Base-by-base conservation (phyloP, 2,113 vertebrate genomes). In the Trematomus loennbergii region DNA sequence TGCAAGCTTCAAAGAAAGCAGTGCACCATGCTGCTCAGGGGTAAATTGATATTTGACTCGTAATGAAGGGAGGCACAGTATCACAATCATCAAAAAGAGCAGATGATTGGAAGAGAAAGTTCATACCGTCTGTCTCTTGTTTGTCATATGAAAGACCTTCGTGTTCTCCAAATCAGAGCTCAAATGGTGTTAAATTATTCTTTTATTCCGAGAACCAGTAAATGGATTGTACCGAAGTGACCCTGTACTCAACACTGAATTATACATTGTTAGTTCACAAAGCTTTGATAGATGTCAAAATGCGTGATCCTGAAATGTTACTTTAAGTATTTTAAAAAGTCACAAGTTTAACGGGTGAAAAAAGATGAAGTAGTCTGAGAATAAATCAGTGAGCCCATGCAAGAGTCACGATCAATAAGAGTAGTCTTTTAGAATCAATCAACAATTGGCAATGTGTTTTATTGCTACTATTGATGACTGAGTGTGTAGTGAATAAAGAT, bases 261-360 rank as follows among this genome's bases (percentile, higher is more conserved):
- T 60, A 25, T 36, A 9, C n/a, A 18, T 36, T 50, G 36, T 79
- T 15, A 50, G 57, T 36, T 67, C 57, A 72, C 66, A 78, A 59
- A 79, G 22, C 54, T 49, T 12, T 3, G 60, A 83, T 20, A 46
- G 49, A 78, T 12, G 0, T 59, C 1, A 2, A 33, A 50, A 64
- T 58, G 52, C 77, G 79, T 81, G 77, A 81, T 59, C 55, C 48
- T n/a, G 18, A 12, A 76, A 67, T 58, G 33, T 22, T 57, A 75
- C 29, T 29, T 29, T 3, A 29, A 29, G 29, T 29, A 29, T 29
- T 29, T 53, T 2, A 5, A 5, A 46, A 63, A 64, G 20, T 12
- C 40, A 1, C 59, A 46, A 62, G 22, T 40, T 62, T 13, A 22
- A 9, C 50, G 48, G n/a, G 70, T 36, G n/a, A 73, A 5, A 72